A percentile compares a stretch with the other conserved stretches of the same genome.
phyloP scores from a whole-genome alignment of 2,888 invertebrate genomes.

The Diloba caeruleocephala region DNA sequence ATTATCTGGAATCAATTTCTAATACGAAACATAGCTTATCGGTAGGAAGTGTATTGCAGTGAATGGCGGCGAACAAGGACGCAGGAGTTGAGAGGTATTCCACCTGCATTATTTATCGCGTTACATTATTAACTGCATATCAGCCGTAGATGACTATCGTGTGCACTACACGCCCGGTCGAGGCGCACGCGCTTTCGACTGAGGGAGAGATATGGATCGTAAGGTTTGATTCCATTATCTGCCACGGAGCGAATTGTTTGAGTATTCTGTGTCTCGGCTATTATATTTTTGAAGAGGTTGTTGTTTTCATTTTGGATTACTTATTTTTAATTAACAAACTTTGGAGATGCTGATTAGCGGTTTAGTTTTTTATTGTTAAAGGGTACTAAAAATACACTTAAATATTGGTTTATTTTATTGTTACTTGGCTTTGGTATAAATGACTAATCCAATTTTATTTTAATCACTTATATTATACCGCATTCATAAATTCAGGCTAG shows the following conservation, averaged over 20 bases:
- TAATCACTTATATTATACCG: too few species aligned
- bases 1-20: slow-evolving; percentile 77
- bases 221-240: slow-evolving; percentile 55
- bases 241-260: slow-evolving; percentile 50
- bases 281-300: too few species aligned
- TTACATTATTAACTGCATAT: slow-evolving; percentile 87
- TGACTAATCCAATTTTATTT: too few species aligned
- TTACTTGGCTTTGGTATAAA: too few species aligned
- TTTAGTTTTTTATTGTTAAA: too few species aligned
- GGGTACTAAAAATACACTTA: too few species aligned
- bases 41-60: slow-evolving; percentile 68
- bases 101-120: slow-evolving; percentile 86
- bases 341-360: too few species aligned
- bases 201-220: slow-evolving; percentile 78
- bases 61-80: slow-evolving; percentile 63
- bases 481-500: too few species aligned
- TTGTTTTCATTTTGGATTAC: too few species aligned
- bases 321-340: too few species aligned
- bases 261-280: too few species aligned
- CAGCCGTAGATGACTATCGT: slow-evolving; percentile 83
- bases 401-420: too few species aligned
- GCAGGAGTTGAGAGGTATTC: slow-evolving; percentile 71
- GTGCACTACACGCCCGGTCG: slow-evolving; percentile 77
- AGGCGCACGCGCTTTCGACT: slow-evolving; percentile 84
- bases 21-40: slow-evolving; percentile 67